Conservation (phyloP, 2,797 vertebrate species). For the Myotis findleyi region DNA sequence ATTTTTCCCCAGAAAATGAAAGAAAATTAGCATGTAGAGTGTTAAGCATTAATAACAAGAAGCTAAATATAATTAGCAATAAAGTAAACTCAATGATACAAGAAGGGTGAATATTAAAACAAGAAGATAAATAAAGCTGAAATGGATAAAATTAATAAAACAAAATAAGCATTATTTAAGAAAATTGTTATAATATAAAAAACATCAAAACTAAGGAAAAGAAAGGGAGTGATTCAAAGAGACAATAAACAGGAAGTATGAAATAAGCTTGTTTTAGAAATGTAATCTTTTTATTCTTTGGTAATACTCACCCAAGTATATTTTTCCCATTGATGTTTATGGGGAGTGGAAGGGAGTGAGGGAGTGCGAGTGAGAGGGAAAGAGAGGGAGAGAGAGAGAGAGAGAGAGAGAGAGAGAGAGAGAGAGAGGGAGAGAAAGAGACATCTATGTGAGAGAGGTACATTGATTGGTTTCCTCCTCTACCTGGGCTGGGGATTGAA, state of each 20-base stretch:
- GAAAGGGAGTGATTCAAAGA: neutral
- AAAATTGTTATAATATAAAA: neutral
- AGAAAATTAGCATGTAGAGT: neutral
- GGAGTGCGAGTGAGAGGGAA: no score
- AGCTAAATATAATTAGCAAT: neutral
- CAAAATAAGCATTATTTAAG: neutral
- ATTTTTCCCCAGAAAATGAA: neutral
- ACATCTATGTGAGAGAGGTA: no score
- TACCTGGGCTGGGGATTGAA: no score
- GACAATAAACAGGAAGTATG: neutral
- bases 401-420: no score
- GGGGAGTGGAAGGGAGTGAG: no score
- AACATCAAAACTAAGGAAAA: neutral
- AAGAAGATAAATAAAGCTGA: neutral
- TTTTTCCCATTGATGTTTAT: no score
- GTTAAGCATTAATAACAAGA: neutral
- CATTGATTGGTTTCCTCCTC: no score
- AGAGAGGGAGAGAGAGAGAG: no score
- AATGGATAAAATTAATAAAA: neutral
- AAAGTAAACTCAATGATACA: neutral
- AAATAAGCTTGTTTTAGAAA: neutral
- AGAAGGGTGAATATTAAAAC: neutral
- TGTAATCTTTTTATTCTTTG: neutral
- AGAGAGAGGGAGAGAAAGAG: no score
- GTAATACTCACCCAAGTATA: no score